Conservation (phyloP, 1,140 invertebrate genomes). For the Drosophila trapezifrons region DNA sequence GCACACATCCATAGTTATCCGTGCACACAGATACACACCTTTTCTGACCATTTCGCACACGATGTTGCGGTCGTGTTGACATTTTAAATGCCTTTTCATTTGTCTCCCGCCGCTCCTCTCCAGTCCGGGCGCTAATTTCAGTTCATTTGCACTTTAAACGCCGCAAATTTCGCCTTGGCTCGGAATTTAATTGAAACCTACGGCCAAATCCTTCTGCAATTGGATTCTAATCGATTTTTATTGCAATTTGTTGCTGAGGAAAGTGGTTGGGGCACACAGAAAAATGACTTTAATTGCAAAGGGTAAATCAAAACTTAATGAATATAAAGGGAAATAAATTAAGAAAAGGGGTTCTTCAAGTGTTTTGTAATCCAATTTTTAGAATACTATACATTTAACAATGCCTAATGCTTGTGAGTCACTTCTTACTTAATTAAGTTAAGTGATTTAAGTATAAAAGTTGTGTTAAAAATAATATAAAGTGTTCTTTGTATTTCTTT, state of each 20-base stretch:
- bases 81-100: slow-evolving; percentile 82
- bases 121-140: slow-evolving; percentile 66
- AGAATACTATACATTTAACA: no score
- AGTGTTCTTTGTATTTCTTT: no score
- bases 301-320: no score
- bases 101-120: slow-evolving; percentile 37
- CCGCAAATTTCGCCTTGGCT: slow-evolving; percentile 55
- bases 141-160: slow-evolving; percentile 68
- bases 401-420: no score
- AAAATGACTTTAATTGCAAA: no score
- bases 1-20: slow-evolving; percentile 24
- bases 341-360: no score
- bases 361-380: no score
- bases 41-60: slow-evolving; percentile 79
- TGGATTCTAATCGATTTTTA: neutral
- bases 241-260: neutral
- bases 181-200: slow-evolving; percentile 55
- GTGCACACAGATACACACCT: slow-evolving; percentile 61
- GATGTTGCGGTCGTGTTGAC: slow-evolving; percentile 81
- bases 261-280: no score
- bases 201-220: slow-evolving; percentile 21
- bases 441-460: no score
- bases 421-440: no score
- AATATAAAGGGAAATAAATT: no score
- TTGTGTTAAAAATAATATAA: no score